phyloP scores from a whole-genome alignment of 2,888 invertebrate species.

The Drosophila limbata region DNA sequence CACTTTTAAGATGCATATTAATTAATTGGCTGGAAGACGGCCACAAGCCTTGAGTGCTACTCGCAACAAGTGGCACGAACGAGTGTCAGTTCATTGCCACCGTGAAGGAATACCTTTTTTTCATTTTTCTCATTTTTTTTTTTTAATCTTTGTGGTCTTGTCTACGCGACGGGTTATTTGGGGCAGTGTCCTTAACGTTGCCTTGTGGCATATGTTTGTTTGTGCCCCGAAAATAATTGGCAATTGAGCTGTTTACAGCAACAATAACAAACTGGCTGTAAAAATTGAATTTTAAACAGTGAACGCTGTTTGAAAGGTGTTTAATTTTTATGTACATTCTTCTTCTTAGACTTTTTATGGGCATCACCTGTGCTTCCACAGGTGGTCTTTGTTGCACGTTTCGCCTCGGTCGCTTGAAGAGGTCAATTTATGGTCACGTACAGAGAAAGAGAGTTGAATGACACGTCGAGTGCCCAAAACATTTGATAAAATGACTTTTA shows the following conservation, averaged over 20 bases:
- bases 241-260: slow-evolving; percentile 62
- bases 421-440: slow-evolving; percentile 70
- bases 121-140: neutral
- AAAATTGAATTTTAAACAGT: slow-evolving; percentile 50
- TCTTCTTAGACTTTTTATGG: slow-evolving; percentile 47
- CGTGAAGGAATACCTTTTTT: slow-evolving; percentile 10
- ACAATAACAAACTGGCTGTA: slow-evolving; percentile 16
- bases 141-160: slow-evolving; percentile 21
- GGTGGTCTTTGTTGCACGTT: slow-evolving; percentile 58
- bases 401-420: slow-evolving; percentile 36
- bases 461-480: slow-evolving; percentile 40
- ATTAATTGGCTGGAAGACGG: slow-evolving; percentile 39
- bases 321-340: slow-evolving; percentile 41
- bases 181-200: slow-evolving; percentile 39
- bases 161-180: slow-evolving; percentile 27
- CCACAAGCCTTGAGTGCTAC: slow-evolving; percentile 3
- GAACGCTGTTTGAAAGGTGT: slow-evolving; percentile 11
- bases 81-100: slow-evolving; percentile 48
- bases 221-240: slow-evolving; percentile 57
- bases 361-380: slow-evolving; percentile 58
- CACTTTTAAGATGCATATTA: slow-evolving; percentile 48
- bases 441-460: slow-evolving; percentile 56
- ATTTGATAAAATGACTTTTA: slow-evolving; percentile 19
- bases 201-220: slow-evolving; percentile 27
- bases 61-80: slow-evolving; percentile 49